These are phyloP conservation scores for Porites evermanni DNA, from an alignment of 92 coral and sea anemone genomes.

Conservation along the genomic window DNA sequence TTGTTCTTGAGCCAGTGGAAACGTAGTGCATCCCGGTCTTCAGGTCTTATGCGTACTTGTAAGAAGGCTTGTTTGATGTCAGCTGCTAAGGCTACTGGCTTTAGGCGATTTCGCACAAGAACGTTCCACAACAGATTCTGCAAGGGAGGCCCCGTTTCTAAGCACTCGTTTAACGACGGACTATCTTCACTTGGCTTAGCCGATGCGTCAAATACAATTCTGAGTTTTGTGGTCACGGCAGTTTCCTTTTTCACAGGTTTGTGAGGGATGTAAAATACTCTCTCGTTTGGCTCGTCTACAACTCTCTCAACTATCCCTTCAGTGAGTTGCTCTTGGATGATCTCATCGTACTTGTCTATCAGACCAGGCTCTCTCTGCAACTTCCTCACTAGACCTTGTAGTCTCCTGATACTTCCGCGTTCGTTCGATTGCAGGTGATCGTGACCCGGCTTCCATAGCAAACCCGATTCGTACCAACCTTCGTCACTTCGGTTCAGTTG, in stretches of 20 bases:
- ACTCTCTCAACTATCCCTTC: slow-evolving; percentile 1
- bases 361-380: slow-evolving; percentile 49
- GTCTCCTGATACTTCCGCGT: slow-evolving; percentile 48
- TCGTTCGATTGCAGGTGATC: slow-evolving; percentile 38
- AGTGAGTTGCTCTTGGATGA: background rate
- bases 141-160: slow-evolving; percentile 54
- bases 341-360: slow-evolving; percentile 28
- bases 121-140: slow-evolving; percentile 26
- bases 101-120: slow-evolving; percentile 6
- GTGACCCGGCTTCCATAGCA: slow-evolving; percentile 55
- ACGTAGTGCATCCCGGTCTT: too few relatives aligned
- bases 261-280: slow-evolving; percentile 38
- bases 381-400: slow-evolving; percentile 41
- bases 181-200: slow-evolving; percentile 44
- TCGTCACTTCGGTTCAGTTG: too few relatives aligned
- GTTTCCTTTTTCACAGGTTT: slow-evolving; percentile 39
- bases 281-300: background rate
- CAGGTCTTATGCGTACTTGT: too few relatives aligned
- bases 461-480: slow-evolving; percentile 33
- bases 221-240: slow-evolving; percentile 56
- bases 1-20: too few relatives aligned
- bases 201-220: slow-evolving; percentile 60
- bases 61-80: too few relatives aligned
- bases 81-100: background rate
- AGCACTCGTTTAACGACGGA: slow-evolving; percentile 51